A percentile compares a stretch with the other conserved stretches of the same genome.
Evolutionary conservation across 2,113 vertebrate genomes (phyloP).

Genomic region (Hystrix brachyura): DNA sequence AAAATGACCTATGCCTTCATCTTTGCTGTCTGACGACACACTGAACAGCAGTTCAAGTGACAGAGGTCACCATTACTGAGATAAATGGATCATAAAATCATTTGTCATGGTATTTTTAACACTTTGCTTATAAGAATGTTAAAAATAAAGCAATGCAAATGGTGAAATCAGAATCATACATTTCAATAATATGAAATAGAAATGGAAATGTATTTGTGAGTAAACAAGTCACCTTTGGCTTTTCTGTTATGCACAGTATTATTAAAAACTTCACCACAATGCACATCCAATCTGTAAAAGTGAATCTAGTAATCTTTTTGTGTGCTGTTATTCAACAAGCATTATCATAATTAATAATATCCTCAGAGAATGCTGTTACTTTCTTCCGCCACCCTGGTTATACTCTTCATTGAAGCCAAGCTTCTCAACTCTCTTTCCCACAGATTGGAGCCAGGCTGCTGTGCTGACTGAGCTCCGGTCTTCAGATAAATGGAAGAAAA

Average conservation of each 20-base stretch:
- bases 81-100: constrained; percentile 74
- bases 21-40: constrained; percentile 53
- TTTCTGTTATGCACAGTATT: not conserved
- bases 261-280: not conserved
- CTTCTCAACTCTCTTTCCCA: not conserved
- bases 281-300: not conserved
- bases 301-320: not conserved
- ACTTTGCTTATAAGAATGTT: constrained; percentile 66
- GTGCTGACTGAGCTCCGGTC: not conserved
- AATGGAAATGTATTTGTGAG: constrained; percentile 61
- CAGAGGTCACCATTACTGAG: constrained; percentile 75
- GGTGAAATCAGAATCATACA: not conserved
- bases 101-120: constrained; percentile 50
- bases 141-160: constrained; percentile 48
- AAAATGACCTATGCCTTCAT: constrained; percentile 67
- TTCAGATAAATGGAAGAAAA: not conserved
- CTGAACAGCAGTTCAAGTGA: constrained; percentile 69
- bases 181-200: constrained; percentile 57
- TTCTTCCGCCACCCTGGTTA: not conserved
- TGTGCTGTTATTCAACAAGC: not conserved
- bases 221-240: not conserved
- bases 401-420: not conserved
- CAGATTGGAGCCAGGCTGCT: not conserved
- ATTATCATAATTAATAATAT: not conserved
- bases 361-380: not conserved